Percentiles rank a stretch among this genome's conserved stretches.
Conservation (phyloP, 1,140 invertebrate genomes). For the Brachionus sp. region DNA sequence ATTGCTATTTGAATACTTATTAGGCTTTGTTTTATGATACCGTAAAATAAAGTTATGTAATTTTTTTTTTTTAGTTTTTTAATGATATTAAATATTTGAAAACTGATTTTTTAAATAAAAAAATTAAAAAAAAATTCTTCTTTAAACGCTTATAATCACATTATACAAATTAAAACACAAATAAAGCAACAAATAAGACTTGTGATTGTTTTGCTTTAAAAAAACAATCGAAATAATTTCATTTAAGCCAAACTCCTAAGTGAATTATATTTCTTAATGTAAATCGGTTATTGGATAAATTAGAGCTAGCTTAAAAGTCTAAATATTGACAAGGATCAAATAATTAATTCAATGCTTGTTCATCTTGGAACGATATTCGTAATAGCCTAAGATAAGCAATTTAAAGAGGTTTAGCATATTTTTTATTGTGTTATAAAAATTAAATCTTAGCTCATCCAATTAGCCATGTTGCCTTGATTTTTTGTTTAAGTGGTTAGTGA, state of each 20-base stretch:
- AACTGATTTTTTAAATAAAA: neutral
- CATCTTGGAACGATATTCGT: neutral
- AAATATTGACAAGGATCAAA: slow-evolving; percentile 4
- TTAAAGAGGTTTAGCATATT: neutral
- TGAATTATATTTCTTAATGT: neutral
- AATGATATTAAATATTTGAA: neutral
- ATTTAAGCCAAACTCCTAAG: neutral
- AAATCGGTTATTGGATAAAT: neutral
- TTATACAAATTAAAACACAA: neutral
- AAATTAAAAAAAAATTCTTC: neutral
- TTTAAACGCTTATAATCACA: neutral
- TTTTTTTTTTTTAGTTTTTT: neutral
- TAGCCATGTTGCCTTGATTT: neutral
- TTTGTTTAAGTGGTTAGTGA: neutral
- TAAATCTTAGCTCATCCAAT: neutral
- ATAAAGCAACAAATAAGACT: neutral
- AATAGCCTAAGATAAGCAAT: neutral
- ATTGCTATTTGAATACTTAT: slow-evolving; percentile 7
- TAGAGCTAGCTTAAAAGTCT: neutral
- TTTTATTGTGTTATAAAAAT: neutral
- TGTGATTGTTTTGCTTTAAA: neutral
- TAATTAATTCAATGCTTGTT: neutral
- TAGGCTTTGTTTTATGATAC: slow-evolving; percentile 8
- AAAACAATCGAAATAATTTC: neutral
- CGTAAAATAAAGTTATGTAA: neutral